Conservation (phyloP, 2,888 invertebrate species). For the Geophilus truncorum region DNA sequence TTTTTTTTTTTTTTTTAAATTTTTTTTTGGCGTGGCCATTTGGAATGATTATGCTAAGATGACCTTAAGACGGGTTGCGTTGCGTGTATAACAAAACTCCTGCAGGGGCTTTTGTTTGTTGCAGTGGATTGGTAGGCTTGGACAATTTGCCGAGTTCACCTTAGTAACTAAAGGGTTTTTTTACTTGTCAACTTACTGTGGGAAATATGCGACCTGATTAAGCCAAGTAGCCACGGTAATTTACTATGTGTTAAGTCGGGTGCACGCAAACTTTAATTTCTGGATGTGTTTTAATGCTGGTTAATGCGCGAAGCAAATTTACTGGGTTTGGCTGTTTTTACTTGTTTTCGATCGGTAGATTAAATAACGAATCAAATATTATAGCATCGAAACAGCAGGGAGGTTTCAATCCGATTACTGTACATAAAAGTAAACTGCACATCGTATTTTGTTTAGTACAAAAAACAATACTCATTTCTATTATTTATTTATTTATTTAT, state of each 20-base stretch:
- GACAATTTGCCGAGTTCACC: neutral
- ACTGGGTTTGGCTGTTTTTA: neutral
- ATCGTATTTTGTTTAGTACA: no score
- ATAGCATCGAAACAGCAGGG: no score
- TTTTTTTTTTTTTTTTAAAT: neutral
- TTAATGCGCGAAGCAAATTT: neutral
- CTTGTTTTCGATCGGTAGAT: no score
- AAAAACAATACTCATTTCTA: no score
- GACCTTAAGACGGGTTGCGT: slow-evolving; percentile 1
- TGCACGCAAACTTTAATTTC: neutral
- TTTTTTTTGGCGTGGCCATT: neutral
- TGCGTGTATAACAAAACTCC: neutral
- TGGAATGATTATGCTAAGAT: slow-evolving; percentile 4
- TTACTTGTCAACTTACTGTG: slow-evolving; percentile 3
- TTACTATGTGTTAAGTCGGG: neutral
- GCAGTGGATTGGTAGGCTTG: neutral
- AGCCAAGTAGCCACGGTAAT: neutral
- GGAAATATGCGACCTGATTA: slow-evolving; percentile 12
- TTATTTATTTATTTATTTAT: no score
- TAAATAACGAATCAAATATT: no score
- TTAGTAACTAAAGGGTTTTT: neutral
- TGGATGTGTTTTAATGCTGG: no score
- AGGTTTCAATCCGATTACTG: no score
- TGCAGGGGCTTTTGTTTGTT: neutral
- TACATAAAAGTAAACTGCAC: no score